These are phyloP conservation scores for Ceratitis capitata DNA, from an alignment of 1,140 invertebrate genomes.

Conservation along the genomic window DNA sequence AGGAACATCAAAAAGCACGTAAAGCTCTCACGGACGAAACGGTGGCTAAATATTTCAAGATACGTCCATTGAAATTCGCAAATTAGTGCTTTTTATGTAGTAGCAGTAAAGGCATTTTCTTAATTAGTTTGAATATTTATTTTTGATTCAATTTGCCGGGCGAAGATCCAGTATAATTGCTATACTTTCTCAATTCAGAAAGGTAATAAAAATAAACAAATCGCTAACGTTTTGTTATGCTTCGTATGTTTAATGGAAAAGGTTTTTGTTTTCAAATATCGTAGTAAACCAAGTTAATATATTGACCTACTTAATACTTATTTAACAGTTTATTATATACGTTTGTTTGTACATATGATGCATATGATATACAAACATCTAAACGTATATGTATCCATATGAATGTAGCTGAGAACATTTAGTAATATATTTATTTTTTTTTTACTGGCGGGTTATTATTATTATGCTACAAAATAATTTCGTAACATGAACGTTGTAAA, in stretches of 20 bases:
- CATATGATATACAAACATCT: too few relatives aligned
- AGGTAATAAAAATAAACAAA: not conserved
- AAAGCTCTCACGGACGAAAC: conserved; percentile 87
- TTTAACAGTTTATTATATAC: too few relatives aligned
- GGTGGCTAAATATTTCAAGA: conserved; percentile 85
- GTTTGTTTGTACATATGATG: too few relatives aligned
- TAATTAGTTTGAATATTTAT: not conserved
- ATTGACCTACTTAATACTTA: not conserved
- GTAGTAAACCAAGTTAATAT: not conserved
- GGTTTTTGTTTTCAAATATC: not conserved
- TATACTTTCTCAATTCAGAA: not conserved
- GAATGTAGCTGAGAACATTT: not conserved
- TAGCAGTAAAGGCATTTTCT: not conserved
- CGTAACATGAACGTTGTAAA: too few relatives aligned
- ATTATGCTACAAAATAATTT: not conserved
- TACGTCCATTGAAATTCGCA: conserved; percentile 77
- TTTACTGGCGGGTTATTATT: not conserved
- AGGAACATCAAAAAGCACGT: conserved; percentile 83
- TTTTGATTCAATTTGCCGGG: not conserved
- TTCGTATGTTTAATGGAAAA: not conserved
- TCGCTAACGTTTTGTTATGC: not conserved
- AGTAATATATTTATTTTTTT: too few relatives aligned
- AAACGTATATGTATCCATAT: not conserved
- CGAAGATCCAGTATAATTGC: not conserved
- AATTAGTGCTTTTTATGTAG: conserved; percentile 47